A percentile compares a stretch with the other conserved stretches of the same genome.
These are phyloP conservation scores for Riptortus pedestris DNA, from an alignment of 1,140 invertebrate species.

Conservation along the genomic window DNA sequence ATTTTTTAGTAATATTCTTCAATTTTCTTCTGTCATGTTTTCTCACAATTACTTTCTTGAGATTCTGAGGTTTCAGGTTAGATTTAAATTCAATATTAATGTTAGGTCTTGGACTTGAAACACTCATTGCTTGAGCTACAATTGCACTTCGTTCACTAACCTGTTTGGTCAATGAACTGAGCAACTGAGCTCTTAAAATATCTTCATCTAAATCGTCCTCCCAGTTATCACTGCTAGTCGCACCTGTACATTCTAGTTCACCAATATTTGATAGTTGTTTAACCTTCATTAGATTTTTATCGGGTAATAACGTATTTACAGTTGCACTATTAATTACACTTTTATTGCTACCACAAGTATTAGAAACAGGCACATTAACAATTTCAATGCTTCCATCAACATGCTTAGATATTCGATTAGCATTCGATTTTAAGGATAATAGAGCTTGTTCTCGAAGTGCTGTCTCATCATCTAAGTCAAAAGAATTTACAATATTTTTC, in stretches of 20 bases:
- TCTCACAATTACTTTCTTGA: not conserved
- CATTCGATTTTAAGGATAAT: not conserved
- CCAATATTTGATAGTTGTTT: not conserved
- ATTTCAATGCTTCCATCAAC: too few relatives aligned
- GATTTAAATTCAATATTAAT: too few relatives aligned
- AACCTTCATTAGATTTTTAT: not conserved
- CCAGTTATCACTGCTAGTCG: conserved; percentile 10
- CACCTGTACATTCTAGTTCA: not conserved
- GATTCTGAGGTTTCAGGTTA: not conserved
- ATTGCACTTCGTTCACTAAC: not conserved
- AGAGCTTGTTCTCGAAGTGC: not conserved
- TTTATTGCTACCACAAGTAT: too few relatives aligned
- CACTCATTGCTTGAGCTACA: not conserved
- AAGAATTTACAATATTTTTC: not conserved
- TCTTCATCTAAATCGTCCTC: conserved; percentile 26
- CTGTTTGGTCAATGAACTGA: conserved; percentile 17
- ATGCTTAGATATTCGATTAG: too few relatives aligned
- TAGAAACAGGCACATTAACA: too few relatives aligned
- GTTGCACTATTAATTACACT: not conserved
- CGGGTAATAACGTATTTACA: too few relatives aligned
- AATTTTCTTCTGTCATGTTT: conserved; percentile 11
- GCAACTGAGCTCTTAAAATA: conserved; percentile 24
- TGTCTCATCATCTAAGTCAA: not conserved
- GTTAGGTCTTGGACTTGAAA: too few relatives aligned
- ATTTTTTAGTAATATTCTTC: conserved; percentile 12